Evolutionary conservation across 2,113 vertebrate species (phyloP), one percentile per base, ranked within the genome.

Genomic region (Physeter macrocephalus): DNA sequence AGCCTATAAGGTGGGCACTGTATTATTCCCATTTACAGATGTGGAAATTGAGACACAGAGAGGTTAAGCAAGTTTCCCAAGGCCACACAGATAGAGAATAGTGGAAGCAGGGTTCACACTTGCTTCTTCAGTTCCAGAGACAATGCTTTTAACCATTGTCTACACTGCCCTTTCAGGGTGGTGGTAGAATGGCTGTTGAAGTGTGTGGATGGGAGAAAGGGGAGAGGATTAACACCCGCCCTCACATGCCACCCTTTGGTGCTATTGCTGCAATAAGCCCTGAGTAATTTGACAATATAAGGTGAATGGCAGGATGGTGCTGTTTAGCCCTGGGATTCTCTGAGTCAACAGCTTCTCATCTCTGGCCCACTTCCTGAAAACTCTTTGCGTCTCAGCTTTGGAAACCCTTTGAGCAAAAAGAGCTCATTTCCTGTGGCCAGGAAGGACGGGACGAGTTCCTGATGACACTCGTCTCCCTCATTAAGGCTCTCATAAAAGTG

Each of bases 361-460:
- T 74, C 69, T 67, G 57, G 54, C 88, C 80, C 83, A 97, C 95
- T 98, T 98, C 97, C 98, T 97, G 97, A 93, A 97, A 95, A 94
- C 54, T 91, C 94, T 95, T 97, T 90, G 84, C 81, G 29, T 87
- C 94, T 97, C 80, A 75, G 95, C 84, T 96, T 97, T 95, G 95
- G 96, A 97, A 97, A 93, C 43, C 41, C 93, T 98, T 98, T 97
- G 93, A 96, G 97, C 39, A 97, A 96, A 98, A 98, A 98, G 83
- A 93, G 75, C 96, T 97, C 97, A 97, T 96, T 97, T 97, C 97
- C 97, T 95, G 93, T 96, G 91, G 72, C 83, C 93, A 75, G 97
- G 96, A 98, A 97, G 86, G 93, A 85, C 36, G 6, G 90, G 91
- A 83, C 2, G 34, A 94, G 93, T 97, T 97, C 96, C 94, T 97